phyloP scores from a whole-genome alignment of 2,113 vertebrate genomes.

The Acrocephalus kingi region DNA sequence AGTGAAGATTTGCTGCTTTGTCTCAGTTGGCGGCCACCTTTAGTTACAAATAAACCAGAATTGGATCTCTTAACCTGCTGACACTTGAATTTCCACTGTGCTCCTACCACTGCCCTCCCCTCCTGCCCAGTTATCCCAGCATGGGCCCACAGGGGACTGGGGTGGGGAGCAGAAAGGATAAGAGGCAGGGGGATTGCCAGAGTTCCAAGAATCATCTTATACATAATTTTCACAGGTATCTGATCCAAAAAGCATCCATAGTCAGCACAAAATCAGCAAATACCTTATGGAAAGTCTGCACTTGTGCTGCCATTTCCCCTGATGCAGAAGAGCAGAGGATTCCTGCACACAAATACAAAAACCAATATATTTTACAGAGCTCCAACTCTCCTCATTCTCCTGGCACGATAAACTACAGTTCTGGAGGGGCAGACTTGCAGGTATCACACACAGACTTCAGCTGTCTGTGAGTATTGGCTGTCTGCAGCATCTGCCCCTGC shows the following conservation, averaged over 20 bases:
- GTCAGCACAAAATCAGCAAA: not conserved
- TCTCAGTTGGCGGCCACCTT: not conserved
- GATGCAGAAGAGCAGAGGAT: not conserved
- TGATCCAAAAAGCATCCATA: not conserved
- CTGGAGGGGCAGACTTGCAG: not conserved
- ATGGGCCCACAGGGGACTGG: rapidly evolving
- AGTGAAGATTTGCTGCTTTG: not conserved
- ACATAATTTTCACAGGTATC: not conserved
- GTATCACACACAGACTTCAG: not conserved
- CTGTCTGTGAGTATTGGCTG: not conserved
- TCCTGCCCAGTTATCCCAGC: not conserved
- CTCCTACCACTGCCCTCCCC: not conserved
- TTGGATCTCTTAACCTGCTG: rapidly evolving
- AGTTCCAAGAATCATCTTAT: not conserved
- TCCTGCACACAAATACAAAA: not conserved
- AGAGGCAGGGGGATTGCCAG: not conserved
- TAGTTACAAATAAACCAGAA: not conserved
- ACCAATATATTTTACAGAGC: not conserved
- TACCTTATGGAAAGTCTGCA: not conserved
- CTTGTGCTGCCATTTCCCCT: not conserved
- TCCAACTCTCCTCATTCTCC: not conserved
- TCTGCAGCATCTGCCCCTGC: not conserved
- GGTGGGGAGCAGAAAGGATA: not conserved
- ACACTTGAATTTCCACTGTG: not conserved
- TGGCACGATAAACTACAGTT: not conserved